A percentile compares a stretch with the other conserved stretches of the same genome.
Evolutionary conservation across 2,797 vertebrate genomes (phyloP).

Genomic region (Hoplostethus mediterraneus): DNA sequence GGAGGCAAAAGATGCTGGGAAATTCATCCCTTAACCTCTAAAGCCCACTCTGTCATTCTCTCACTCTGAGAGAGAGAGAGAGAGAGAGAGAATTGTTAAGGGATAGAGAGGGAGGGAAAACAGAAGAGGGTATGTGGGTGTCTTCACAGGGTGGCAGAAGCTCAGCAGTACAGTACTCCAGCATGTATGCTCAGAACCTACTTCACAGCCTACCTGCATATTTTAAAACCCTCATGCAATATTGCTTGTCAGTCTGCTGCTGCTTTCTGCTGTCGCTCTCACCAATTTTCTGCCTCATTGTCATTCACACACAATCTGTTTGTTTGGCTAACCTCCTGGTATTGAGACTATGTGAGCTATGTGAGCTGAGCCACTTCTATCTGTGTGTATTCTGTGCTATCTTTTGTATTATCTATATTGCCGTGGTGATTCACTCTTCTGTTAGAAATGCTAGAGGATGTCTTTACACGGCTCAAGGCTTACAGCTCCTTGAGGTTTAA

Average conservation of each 20-base stretch:
- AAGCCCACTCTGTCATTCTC: conserved; percentile 60
- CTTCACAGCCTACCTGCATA: conserved; percentile 77
- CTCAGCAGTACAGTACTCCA: conserved; percentile 12
- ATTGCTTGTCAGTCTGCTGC: conserved; percentile 65
- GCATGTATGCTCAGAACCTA: conserved; percentile 48
- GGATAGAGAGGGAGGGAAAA: not conserved
- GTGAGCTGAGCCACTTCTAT: conserved; percentile 63
- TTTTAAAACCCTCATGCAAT: conserved; percentile 78
- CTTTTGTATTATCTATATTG: conserved; percentile 62
- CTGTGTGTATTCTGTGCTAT: conserved; percentile 59
- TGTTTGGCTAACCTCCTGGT: conserved; percentile 76
- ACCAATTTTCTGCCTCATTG: conserved; percentile 81
- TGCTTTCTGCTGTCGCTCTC: conserved; percentile 64
- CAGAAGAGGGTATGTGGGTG: conserved; percentile 47
- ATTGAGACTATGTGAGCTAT: conserved; percentile 58
- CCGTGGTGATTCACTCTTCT: conserved; percentile 60
- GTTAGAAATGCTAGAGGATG: conserved; percentile 42
- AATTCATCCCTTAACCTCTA: conserved; percentile 77
- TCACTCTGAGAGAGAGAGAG: conserved; percentile 29
- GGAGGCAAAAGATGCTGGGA: conserved; percentile 71
- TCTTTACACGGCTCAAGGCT: conserved; percentile 49
- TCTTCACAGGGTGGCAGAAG: conserved; percentile 49
- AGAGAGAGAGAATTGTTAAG: not conserved
- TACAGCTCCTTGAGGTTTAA: conserved; percentile 49
- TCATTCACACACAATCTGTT: conserved; percentile 80